Conservation (phyloP, 2,113 vertebrate species). For the Scalopus aquaticus region DNA sequence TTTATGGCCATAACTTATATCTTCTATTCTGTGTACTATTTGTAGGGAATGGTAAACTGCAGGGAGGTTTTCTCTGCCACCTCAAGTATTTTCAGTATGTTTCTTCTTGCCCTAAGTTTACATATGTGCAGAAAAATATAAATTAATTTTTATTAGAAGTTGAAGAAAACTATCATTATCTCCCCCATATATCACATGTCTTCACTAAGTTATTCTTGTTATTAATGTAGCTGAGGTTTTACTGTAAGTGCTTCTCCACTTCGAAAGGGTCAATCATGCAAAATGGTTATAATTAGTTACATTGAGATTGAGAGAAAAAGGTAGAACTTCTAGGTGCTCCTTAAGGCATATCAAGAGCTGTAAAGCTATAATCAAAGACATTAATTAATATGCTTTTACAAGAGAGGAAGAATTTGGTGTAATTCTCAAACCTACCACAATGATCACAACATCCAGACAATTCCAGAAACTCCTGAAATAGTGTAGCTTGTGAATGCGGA, state of each 20-base stretch:
- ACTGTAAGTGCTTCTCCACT: not conserved
- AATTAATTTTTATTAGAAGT: not conserved
- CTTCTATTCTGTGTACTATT: not conserved
- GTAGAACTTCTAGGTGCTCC: not conserved
- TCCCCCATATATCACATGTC: not conserved
- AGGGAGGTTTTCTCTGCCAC: not conserved
- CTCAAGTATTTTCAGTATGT: not conserved
- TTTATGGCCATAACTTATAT: not conserved
- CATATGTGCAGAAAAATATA: not conserved
- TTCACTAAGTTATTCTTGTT: not conserved
- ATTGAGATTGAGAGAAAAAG: not conserved
- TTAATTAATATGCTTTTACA: not conserved
- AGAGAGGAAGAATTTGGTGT: not conserved
- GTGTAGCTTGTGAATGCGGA: slow-evolving; percentile 92
- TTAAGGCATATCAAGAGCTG: not conserved
- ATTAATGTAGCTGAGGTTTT: not conserved
- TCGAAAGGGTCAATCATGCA: not conserved
- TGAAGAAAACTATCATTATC: not conserved
- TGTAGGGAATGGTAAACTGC: not conserved
- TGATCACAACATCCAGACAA: slow-evolving; percentile 95
- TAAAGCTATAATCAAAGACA: not conserved
- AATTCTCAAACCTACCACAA: slow-evolving; percentile 86
- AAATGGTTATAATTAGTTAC: not conserved
- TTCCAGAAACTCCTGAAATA: slow-evolving; percentile 98
- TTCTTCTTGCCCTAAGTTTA: slow-evolving; percentile 32